These are phyloP conservation scores for Chelonoidis abingdonii DNA, from an alignment of 2,113 vertebrate genomes.

Conservation along the genomic window DNA sequence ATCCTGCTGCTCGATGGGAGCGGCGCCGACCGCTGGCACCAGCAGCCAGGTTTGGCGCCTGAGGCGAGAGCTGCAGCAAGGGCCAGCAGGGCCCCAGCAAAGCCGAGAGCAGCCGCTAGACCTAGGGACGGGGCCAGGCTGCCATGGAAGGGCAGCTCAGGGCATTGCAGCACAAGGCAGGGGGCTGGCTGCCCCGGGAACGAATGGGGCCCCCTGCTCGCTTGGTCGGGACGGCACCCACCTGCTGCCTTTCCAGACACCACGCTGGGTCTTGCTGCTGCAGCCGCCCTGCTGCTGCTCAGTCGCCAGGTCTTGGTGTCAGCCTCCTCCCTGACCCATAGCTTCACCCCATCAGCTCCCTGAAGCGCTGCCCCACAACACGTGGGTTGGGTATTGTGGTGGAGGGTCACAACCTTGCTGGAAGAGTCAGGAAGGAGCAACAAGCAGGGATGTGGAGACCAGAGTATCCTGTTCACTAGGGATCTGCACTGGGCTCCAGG, in stretches of 20 bases:
- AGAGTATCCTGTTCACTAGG: too few species aligned
- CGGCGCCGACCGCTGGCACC: accelerated
- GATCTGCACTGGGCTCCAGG: too few species aligned
- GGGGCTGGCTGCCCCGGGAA: background rate
- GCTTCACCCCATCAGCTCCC: background rate
- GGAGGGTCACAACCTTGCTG: background rate
- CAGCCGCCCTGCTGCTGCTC: background rate
- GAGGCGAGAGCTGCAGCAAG: background rate
- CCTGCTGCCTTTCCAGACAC: background rate
- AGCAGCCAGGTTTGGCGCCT: too few species aligned
- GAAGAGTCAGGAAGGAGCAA: background rate
- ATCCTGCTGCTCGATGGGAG: accelerated
- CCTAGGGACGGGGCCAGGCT: background rate
- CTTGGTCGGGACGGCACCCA: background rate
- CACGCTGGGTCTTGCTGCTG: background rate
- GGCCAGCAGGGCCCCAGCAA: too few species aligned
- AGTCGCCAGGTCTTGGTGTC: background rate
- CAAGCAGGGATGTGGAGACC: background rate
- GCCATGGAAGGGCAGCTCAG: background rate
- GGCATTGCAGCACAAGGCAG: background rate
- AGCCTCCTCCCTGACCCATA: background rate
- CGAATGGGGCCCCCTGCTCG: background rate
- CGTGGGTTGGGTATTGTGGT: accelerated
- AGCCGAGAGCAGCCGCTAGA: background rate
- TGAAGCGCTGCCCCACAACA: background rate